These are phyloP conservation scores for Thecophora atra DNA, from an alignment of 2,888 invertebrate species.

Conservation along the genomic window DNA sequence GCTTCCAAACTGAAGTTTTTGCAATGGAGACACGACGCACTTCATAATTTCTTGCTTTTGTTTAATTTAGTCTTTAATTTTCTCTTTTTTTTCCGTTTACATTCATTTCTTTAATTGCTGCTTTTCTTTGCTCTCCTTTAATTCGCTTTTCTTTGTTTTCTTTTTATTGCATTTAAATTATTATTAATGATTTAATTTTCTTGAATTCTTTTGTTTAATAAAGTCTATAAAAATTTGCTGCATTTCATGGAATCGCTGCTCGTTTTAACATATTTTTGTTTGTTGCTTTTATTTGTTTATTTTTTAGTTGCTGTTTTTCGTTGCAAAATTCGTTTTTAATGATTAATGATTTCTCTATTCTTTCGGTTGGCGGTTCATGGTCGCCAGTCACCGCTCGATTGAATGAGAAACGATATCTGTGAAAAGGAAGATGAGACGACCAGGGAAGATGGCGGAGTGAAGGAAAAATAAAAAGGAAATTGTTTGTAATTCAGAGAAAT, in stretches of 20 bases:
- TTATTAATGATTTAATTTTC: slow-evolving; percentile 16
- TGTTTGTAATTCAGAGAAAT: too few species aligned
- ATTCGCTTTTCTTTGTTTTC: neutral
- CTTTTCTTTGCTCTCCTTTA: neutral
- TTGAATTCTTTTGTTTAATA: neutral
- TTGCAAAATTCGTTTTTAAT: neutral
- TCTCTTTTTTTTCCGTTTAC: neutral
- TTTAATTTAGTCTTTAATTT: neutral
- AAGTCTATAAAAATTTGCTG: neutral
- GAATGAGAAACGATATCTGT: neutral
- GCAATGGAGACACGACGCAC: too few species aligned
- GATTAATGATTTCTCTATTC: slow-evolving; percentile 23
- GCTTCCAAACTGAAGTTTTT: too few species aligned
- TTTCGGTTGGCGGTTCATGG: neutral
- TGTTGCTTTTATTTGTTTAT: neutral
- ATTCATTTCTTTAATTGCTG: too few species aligned
- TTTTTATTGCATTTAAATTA: neutral
- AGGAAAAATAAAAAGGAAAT: too few species aligned
- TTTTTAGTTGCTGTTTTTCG: too few species aligned
- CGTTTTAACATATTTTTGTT: neutral
- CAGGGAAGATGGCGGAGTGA: too few species aligned
- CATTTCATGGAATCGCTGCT: neutral
- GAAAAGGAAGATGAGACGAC: too few species aligned
- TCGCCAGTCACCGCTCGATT: neutral
- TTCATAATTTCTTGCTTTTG: too few species aligned